These are phyloP conservation scores for Diplogasteroides magnus DNA, from an alignment of 1,140 invertebrate genomes.

Conservation along the genomic window DNA sequence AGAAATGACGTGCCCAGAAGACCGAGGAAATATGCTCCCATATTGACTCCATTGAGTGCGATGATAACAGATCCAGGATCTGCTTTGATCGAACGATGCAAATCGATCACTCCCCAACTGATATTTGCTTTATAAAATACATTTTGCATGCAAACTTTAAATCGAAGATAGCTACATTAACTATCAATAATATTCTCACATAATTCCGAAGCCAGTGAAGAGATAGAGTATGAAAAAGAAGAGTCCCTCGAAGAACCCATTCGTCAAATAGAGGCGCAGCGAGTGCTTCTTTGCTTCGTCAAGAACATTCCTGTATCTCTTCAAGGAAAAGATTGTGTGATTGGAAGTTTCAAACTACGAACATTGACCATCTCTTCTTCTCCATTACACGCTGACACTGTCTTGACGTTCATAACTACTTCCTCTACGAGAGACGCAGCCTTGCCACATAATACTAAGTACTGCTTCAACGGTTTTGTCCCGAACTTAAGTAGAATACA, in stretches of 20 bases:
- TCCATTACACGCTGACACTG: slow-evolving; percentile 75
- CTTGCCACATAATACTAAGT: slow-evolving; percentile 55
- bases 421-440: slow-evolving; percentile 75
- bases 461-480: not conserved
- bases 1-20: too few relatives aligned
- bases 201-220: slow-evolving; percentile 4
- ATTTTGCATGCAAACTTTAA: not conserved
- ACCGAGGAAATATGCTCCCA: slow-evolving; percentile 36
- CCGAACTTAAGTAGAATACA: not conserved
- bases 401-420: slow-evolving; percentile 68
- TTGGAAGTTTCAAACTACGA: not conserved
- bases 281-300: not conserved
- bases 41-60: not conserved
- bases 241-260: slow-evolving; percentile 36
- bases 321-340: slow-evolving; percentile 57
- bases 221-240: slow-evolving; percentile 22
- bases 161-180: not conserved
- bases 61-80: not conserved
- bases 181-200: not conserved
- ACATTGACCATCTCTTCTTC: slow-evolving; percentile 61
- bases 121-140: not conserved
- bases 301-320: slow-evolving; percentile 30
- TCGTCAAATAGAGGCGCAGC: slow-evolving; percentile 18
- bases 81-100: not conserved
- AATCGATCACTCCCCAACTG: not conserved